Percentiles rank a stretch among this genome's conserved stretches.
Evolutionary conservation across 2,113 vertebrate species (phyloP).

Genomic region (Pleuronectes platessa): DNA sequence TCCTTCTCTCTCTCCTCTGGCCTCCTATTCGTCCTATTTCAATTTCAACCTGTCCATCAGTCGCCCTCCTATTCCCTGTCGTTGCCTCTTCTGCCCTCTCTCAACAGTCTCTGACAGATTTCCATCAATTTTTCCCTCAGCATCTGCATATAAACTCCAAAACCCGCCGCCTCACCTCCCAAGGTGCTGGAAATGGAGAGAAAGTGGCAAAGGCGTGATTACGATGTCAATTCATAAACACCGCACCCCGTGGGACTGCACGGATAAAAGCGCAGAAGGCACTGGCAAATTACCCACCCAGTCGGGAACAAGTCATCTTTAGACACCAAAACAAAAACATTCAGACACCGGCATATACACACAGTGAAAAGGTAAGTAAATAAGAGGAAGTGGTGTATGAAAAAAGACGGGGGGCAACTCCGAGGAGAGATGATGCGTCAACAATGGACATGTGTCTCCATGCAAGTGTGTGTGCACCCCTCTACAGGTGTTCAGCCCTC

Average conservation of each 20-base stretch:
- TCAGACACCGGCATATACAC: not conserved
- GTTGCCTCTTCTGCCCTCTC: constrained; percentile 24
- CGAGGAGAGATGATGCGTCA: constrained; percentile 11
- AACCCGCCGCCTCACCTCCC: constrained; percentile 8
- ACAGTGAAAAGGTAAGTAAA: constrained; percentile 12
- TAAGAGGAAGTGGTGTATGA: constrained; percentile 20
- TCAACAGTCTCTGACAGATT: constrained; percentile 50
- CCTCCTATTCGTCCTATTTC: constrained; percentile 48
- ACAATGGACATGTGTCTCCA: not conserved
- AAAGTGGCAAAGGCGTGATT: constrained; percentile 62
- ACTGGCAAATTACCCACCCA: constrained; percentile 62
- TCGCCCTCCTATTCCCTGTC: constrained; percentile 35
- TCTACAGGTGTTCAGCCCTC: constrained; percentile 38
- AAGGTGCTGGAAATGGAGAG: constrained; percentile 48
- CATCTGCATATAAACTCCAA: constrained; percentile 56
- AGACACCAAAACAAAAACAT: constrained; percentile 45
- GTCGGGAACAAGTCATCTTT: constrained; percentile 54
- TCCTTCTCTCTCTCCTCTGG: constrained; percentile 4
- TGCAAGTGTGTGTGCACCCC: not conserved
- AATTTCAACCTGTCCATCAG: constrained; percentile 66
- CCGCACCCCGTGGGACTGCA: constrained; percentile 43
- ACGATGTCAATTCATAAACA: constrained; percentile 70
- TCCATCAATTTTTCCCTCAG: constrained; percentile 28
- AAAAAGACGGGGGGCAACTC: constrained; percentile 10
- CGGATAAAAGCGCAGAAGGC: constrained; percentile 63